These are phyloP conservation scores for Deroptyus accipitrinus DNA, from an alignment of 2,113 vertebrate species.

Conservation along the genomic window DNA sequence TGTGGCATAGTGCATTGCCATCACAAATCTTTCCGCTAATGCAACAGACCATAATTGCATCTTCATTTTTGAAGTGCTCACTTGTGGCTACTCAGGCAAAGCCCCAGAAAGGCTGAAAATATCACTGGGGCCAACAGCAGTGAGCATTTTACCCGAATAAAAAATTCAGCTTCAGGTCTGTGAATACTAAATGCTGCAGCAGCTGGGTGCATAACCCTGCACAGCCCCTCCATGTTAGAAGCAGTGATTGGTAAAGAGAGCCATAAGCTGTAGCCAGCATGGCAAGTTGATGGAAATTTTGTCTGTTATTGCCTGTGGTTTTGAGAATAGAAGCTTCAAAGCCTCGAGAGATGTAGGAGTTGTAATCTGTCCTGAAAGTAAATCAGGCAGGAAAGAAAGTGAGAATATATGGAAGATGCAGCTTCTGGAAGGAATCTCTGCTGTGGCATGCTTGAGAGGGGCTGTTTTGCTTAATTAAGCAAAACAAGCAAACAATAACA, in stretches of 20 bases:
- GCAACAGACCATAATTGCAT: not conserved
- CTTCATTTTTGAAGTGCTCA: slow-evolving; percentile 12
- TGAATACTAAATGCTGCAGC: not conserved
- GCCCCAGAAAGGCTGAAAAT: not conserved
- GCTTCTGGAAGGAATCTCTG: slow-evolving; percentile 4
- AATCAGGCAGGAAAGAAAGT: slow-evolving; percentile 5
- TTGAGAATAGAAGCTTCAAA: slow-evolving; percentile 49
- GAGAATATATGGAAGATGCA: not conserved
- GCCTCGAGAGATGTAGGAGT: not conserved
- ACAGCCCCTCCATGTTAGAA: not conserved
- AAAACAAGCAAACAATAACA: not conserved
- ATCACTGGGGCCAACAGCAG: not conserved
- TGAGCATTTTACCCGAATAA: not conserved
- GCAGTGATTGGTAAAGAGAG: not conserved
- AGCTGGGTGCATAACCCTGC: accelerated
- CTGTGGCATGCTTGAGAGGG: not conserved
- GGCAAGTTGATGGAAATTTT: not conserved
- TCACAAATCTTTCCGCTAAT: not conserved
- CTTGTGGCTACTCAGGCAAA: slow-evolving; percentile 13
- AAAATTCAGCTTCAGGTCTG: not conserved
- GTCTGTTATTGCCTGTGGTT: slow-evolving; percentile 20
- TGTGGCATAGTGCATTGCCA: not conserved
- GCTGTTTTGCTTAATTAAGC: not conserved
- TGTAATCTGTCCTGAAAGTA: slow-evolving; percentile 42
- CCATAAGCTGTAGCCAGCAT: not conserved